These are phyloP conservation scores for Meloidogyne hapla DNA, from an alignment of 1,140 invertebrate species.

Conservation along the genomic window DNA sequence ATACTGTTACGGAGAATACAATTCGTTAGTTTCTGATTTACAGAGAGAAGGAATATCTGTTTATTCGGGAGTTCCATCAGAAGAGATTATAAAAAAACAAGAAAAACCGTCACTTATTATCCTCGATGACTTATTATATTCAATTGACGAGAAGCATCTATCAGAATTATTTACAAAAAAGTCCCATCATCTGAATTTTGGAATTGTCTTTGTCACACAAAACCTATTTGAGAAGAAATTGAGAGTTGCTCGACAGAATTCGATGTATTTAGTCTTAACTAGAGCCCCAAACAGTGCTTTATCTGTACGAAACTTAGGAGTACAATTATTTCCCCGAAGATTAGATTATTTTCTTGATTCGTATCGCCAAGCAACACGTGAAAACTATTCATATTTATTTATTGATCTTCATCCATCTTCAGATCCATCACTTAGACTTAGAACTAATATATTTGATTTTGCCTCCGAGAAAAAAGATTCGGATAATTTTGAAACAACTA, in stretches of 20 bases:
- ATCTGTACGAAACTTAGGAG: conserved; percentile 11
- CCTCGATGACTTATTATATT: conserved; percentile 4
- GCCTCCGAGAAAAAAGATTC: not conserved
- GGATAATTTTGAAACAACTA: not conserved
- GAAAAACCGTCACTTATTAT: conserved; percentile 6
- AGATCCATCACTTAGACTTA: not conserved
- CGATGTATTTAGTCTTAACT: conserved; percentile 17
- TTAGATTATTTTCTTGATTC: conserved; percentile 26
- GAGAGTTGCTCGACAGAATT: conserved; percentile 19
- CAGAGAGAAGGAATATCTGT: not conserved
- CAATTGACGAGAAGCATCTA: not conserved
- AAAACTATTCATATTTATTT: conserved; percentile 29
- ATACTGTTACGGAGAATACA: conserved; percentile 28
- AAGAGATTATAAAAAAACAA: not conserved
- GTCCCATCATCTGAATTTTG: too few species aligned
- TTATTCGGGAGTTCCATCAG: conserved; percentile 10
- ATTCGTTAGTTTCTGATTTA: not conserved
- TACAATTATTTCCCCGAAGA: conserved; percentile 27
- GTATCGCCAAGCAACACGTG: too few species aligned
- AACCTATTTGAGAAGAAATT: too few species aligned
- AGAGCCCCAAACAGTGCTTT: conserved; percentile 11
- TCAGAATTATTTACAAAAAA: conserved; percentile 18
- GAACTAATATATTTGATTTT: conserved; percentile 30
- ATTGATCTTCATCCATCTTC: conserved; percentile 27
- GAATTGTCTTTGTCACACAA: too few species aligned